phyloP scores from a whole-genome alignment of 1,140 invertebrate genomes.

The Drosophila seguyi region DNA sequence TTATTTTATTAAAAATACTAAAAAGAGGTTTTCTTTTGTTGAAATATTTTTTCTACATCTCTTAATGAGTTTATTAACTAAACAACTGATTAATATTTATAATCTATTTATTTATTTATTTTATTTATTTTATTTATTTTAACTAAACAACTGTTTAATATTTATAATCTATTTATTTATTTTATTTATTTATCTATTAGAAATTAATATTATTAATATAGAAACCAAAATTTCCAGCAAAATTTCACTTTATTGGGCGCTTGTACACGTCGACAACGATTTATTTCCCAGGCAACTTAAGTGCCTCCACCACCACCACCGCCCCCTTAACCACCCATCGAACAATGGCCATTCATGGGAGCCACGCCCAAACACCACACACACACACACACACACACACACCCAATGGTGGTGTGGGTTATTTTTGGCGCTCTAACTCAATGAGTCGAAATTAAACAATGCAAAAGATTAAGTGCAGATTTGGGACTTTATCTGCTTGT shows the following conservation, averaged over 20 bases:
- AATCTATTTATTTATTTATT: too few relatives aligned
- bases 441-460: slow-evolving; percentile 85
- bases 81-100: too few relatives aligned
- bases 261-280: slow-evolving; percentile 67
- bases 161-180: too few relatives aligned
- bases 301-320: slow-evolving; percentile 23
- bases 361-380: slow-evolving; percentile 33
- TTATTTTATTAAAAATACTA: not conserved
- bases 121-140: not conserved
- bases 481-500: slow-evolving; percentile 85
- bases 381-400: slow-evolving; percentile 9
- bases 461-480: slow-evolving; percentile 85
- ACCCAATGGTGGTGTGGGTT: slow-evolving; percentile 19
- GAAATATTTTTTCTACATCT: not conserved
- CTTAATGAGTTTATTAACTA: too few relatives aligned
- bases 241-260: not conserved
- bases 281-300: slow-evolving; percentile 78
- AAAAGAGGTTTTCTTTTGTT: not conserved
- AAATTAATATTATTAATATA: not conserved
- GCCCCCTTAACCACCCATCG: slow-evolving; percentile 6
- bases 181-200: too few relatives aligned
- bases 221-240: not conserved
- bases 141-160: not conserved
- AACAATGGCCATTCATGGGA: slow-evolving; percentile 61
- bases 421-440: slow-evolving; percentile 76